Base-by-base conservation (phyloP, 2,888 invertebrate genomes). In the Invenusta paracnida region DNA sequence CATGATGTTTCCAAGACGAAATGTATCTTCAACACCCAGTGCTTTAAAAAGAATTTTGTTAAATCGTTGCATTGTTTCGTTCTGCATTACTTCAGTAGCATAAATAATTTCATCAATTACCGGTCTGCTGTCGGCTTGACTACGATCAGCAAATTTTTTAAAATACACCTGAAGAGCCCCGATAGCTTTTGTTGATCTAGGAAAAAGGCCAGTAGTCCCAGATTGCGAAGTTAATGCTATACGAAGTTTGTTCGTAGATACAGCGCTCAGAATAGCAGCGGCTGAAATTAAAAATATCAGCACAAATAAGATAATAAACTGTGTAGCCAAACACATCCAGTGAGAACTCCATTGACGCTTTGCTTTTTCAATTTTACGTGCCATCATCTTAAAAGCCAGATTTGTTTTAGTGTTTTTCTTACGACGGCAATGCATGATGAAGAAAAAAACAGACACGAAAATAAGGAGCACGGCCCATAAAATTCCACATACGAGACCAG, bases 401-500 rank as follows among this genome's bases (percentile, higher is more conserved):
- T 29, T 30, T 27, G 82, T 28, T 30, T 82, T 82, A 2, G 82
- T 27, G 27, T 82, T 29, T 28, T 29, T 30, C n/a, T 82, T 82
- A 30, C 82, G 17, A 82, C 23, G 30, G 29, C 23, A 82, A 30
- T 27, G 82, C 17, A 29, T 30, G 2, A 82, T 28, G 29, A 11
- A 82, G 27, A 82, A 30, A 13, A 29, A 29, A 29, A 28, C 13
- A 27, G 30, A 2, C 1, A 2, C 23, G 29, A 82, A 29, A 28
- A 85, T 81, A 73, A 85, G 79, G 17, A 83, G 30, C 27, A 81
- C 1, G 2, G 30, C 30, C 85, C 85, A 85, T n/a, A 85, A 27
- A 29, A 85, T 81, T 85, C 85, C 85, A 31, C 73, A 85, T n/a
- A 85, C 73, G 29, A 85, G 30, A n/a, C 84, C 84, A 11, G 81